Evolutionary conservation across 2,797 vertebrate species (phyloP), one percentile per base, ranked within the genome.

Genomic region (Syngnathus acus): DNA sequence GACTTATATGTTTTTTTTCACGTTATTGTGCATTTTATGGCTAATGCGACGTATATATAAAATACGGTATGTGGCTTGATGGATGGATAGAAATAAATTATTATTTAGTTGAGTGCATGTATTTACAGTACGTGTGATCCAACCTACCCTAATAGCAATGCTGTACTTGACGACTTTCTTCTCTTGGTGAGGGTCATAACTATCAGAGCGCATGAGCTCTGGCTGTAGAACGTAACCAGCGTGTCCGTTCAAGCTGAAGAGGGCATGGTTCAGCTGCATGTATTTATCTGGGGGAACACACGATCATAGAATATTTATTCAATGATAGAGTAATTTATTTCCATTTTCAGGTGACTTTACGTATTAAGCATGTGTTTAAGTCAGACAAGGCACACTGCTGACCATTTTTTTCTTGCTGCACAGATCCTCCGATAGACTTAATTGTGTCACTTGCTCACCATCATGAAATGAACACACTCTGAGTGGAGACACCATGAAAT

Each of bases 191-290:
- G 93, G 91, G 71, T 99, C 93, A 23, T 94, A 97, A 38, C 72
- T 78, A 55, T 96, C 94, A 0, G 67, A 73, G 26, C 97, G 89
- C 94, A 99, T 94, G 71, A 90, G 76, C 85, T 98, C 97, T 0
- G 97, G 95, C 79, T 99, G 97, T 17, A 98, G 90, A 60, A 99
- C 91, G 0, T 93, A 99, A 47, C 97, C 97, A 0, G 93, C 95
- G 1, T 70, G 65, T 58, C 95, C 95, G 0, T 98, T 99, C 76
- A 94, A 88, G 65, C 91, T 92, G 82, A 99, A 99, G 82, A 99
- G 86, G 62, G 94, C 90, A 2, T 92, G 92, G 85, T 99, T 99
- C 82, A 99, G 67, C 69, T 98, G 97, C 84, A 93, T 95, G 85
- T 88, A 95, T 82, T 95, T 98, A 83, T 99, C 97, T 99, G 76